Percentiles rank a stretch among this genome's conserved stretches.
Conservation (phyloP, 1,140 invertebrate species). For the Eueides isabella region DNA sequence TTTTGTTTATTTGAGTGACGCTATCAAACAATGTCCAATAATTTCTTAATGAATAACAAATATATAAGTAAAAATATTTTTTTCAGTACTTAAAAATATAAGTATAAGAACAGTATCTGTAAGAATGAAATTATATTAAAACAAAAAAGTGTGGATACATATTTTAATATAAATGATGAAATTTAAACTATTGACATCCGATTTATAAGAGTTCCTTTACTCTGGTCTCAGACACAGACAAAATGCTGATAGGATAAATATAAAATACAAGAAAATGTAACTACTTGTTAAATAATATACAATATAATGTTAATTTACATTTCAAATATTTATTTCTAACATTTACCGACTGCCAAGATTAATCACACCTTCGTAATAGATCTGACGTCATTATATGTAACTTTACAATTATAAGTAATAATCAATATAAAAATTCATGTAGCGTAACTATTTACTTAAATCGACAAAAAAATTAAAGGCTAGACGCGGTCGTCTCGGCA, state of each 20-base stretch:
- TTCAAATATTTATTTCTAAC: constrained; percentile 8
- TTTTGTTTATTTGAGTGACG: too few species aligned
- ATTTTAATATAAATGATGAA: too few species aligned
- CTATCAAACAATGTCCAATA: too few species aligned
- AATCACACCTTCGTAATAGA: neutral
- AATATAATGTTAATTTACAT: constrained; percentile 3
- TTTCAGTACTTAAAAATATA: too few species aligned
- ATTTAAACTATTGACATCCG: too few species aligned
- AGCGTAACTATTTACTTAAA: neutral
- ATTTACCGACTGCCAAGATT: neutral
- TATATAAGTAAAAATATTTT: too few species aligned
- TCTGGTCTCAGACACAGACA: too few species aligned
- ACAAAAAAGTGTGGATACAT: too few species aligned
- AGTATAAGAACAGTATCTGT: too few species aligned
- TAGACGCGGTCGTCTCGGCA: neutral
- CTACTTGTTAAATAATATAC: constrained; percentile 1
- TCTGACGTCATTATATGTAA: constrained; percentile 5
- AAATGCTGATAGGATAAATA: neutral
- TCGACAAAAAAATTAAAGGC: neutral
- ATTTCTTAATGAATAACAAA: too few species aligned
- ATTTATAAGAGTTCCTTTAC: too few species aligned
- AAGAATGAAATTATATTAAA: too few species aligned
- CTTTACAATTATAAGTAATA: neutral
- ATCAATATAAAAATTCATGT: neutral
- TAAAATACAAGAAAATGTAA: neutral